Percentiles rank a stretch among this genome's conserved stretches.
phyloP scores from a whole-genome alignment of 1,140 invertebrate species.

The Zaprionus africanus region DNA sequence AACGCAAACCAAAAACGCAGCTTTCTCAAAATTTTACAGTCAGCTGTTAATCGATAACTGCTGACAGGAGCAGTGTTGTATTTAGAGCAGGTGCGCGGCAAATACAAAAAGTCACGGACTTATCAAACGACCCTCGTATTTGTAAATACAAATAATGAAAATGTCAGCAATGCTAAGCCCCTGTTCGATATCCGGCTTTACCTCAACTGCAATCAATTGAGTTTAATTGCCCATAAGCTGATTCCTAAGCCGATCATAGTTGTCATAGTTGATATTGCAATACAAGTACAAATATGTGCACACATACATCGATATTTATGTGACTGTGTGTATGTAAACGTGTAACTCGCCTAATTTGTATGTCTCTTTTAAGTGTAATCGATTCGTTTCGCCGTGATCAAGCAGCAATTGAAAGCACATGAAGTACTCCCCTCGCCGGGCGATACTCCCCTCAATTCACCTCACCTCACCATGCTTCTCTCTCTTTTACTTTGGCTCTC shows the following conservation, averaged over 20 bases:
- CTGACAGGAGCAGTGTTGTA: too few relatives aligned
- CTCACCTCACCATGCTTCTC: neutral
- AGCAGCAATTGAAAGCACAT: conserved; percentile 50
- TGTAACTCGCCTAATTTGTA: conserved; percentile 45
- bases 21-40: too few relatives aligned
- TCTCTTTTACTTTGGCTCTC: neutral
- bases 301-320: neutral
- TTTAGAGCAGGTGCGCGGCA: too few relatives aligned
- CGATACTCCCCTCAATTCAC: conserved; percentile 39
- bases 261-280: conserved; percentile 34
- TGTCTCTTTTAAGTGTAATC: conserved; percentile 47
- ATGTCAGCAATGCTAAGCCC: conserved; percentile 6
- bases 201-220: conserved; percentile 44
- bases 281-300: neutral
- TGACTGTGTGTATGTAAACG: conserved; percentile 12
- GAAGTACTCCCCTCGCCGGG: conserved; percentile 25
- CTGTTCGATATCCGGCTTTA: conserved; percentile 35
- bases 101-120: too few relatives aligned
- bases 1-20: too few relatives aligned
- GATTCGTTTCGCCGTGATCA: conserved; percentile 48
- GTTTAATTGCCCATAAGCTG: conserved; percentile 48
- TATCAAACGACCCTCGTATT: too few relatives aligned
- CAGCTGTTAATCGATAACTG: too few relatives aligned
- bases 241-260: conserved; percentile 41
- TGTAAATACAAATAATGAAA: neutral